These are phyloP conservation scores for Synanthedon vespiformis DNA, from an alignment of 2,888 invertebrate genomes.

Conservation along the genomic window DNA sequence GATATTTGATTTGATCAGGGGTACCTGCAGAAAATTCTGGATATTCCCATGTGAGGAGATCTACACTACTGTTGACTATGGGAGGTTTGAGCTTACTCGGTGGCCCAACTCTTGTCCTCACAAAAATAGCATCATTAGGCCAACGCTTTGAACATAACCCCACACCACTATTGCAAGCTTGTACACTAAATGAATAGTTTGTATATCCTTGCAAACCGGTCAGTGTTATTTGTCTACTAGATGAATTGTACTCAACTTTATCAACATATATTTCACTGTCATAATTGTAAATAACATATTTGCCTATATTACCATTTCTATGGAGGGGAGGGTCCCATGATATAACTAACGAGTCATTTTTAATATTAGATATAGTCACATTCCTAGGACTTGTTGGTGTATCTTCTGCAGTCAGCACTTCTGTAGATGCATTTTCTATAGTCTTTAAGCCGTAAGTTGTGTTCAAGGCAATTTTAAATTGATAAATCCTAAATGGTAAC, in stretches of 20 bases:
- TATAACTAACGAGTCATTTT: slow-evolving; percentile 73
- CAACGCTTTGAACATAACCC: slow-evolving; percentile 70
- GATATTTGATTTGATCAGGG: slow-evolving; percentile 60
- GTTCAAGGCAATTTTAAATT: slow-evolving; percentile 75
- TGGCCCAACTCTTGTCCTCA: slow-evolving; percentile 73
- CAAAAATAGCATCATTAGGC: slow-evolving; percentile 54
- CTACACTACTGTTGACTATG: slow-evolving; percentile 28
- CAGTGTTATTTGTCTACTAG: slow-evolving; percentile 19
- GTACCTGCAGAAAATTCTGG: slow-evolving; percentile 66
- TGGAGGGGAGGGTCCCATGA: slow-evolving; percentile 77
- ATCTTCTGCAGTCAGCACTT: slow-evolving; percentile 78
- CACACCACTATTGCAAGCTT: slow-evolving; percentile 75
- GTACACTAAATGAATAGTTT: slow-evolving; percentile 76
- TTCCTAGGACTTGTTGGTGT: slow-evolving; percentile 72
- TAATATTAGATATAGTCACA: slow-evolving; percentile 69
- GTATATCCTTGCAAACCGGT: slow-evolving; percentile 69
- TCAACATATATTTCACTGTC: slow-evolving; percentile 26
- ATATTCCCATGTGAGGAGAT: slow-evolving; percentile 56
- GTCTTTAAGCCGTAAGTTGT: slow-evolving; percentile 48
- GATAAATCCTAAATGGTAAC: slow-evolving; percentile 82
- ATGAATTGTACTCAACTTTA: slow-evolving; percentile 13
- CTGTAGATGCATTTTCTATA: slow-evolving; percentile 65
- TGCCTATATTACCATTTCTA: slow-evolving; percentile 79
- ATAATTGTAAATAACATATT: slow-evolving; percentile 73
- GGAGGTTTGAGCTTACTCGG: slow-evolving; percentile 54